phyloP scores from a whole-genome alignment of 2,113 vertebrate genomes.

The Furnarius figulus region DNA sequence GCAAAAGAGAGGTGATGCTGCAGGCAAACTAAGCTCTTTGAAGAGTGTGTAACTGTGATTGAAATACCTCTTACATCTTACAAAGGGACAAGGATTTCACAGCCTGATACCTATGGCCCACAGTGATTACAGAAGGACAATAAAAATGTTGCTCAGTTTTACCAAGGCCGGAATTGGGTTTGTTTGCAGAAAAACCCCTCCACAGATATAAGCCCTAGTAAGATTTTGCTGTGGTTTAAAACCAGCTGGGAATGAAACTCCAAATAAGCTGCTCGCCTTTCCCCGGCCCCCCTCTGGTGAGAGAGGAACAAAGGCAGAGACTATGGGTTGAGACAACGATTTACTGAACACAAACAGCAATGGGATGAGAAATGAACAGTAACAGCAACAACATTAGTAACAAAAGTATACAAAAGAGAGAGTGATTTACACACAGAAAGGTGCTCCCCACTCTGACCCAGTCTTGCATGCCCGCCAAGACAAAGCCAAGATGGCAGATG shows the following conservation, averaged over 20 bases:
- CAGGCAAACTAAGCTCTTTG: background rate
- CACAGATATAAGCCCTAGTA: background rate
- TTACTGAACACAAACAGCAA: background rate
- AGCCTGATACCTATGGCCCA: background rate
- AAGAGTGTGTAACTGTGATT: background rate
- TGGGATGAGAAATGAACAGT: background rate
- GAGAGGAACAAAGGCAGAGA: background rate
- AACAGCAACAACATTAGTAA: background rate
- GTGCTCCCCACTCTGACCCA: background rate
- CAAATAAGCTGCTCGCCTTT: background rate
- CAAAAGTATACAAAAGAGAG: background rate
- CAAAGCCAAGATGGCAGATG: background rate
- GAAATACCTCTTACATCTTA: background rate
- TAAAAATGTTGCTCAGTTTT: background rate
- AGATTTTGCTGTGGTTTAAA: background rate
- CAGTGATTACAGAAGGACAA: background rate
- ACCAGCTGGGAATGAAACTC: background rate
- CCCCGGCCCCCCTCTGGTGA: background rate
- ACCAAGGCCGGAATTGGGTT: background rate
- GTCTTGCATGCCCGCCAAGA: background rate
- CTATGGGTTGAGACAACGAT: background rate
- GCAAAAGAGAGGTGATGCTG: background rate
- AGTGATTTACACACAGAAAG: background rate
- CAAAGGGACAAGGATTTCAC: background rate
- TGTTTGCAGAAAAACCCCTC: background rate